Base-by-base conservation (phyloP, 1,140 invertebrate species). In the Cotesia typhae region DNA sequence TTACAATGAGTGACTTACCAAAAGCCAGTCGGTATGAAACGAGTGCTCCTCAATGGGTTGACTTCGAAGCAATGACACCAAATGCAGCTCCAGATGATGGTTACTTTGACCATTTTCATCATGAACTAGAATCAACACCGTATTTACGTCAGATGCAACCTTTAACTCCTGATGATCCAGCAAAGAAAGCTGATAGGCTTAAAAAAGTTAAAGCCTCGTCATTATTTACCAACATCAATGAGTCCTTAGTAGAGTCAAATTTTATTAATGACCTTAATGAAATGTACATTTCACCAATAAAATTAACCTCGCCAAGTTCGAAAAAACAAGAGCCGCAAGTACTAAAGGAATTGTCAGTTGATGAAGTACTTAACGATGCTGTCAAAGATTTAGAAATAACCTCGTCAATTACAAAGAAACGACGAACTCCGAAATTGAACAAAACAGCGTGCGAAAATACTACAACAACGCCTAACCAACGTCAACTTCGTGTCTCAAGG, bases 61-160 rank as follows among this genome's bases (percentile, higher is more conserved):
- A 64, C 38, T 64, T 64, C 9, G 12, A n/a, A 0, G 61, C 35
- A 41, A 64, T 64, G 12, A 64, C 12, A 14, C 37, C 61, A n/a
- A 10, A 36, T n/a, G 9, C n/a, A 35, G 4, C 7, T 20, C 9
- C 17, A 28, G 20, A 60, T 60, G 59, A 60, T 12, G 59, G 20
- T 36, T 64, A n/a, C 14, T 64, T 64, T 36, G 61, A 64, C 7
- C 61, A 17, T 4, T n/a, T n/a, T n/a, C 61, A 64, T 64, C 12
- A 64, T n/a, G 14, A 38, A 4, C 61, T 64, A 14, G 61, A 64
- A 64, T 10, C 61, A 38, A 10, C 37, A 1, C 28, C 35, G 0
- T 10, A 28, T 60, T 6, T 20, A 36, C 59, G 20, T 5, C 14
- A 60, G 0, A 60, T 20, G 9, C 17, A 60, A 35, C 17, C 9